phyloP scores from a whole-genome alignment of 2,888 invertebrate genomes.

The Monochamus alternatus region DNA sequence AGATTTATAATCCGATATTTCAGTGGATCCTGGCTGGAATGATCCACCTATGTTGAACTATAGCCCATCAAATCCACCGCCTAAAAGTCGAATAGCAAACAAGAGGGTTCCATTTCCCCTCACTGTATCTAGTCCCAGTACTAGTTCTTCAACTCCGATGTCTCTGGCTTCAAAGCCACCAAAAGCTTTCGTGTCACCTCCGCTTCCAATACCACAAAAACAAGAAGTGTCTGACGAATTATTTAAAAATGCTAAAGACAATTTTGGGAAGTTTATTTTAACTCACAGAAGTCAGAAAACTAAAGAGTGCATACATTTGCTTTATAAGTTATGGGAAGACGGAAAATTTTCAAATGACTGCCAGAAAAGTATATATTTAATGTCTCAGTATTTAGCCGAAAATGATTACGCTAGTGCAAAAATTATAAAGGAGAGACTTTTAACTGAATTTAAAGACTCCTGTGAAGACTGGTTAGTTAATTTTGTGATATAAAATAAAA shows the following conservation, averaged over 20 bases:
- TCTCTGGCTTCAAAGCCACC: conserved; percentile 11
- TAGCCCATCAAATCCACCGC: conserved; percentile 60
- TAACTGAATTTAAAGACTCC: conserved; percentile 22
- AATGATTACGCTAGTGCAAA: conserved; percentile 35
- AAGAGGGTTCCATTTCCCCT: conserved; percentile 63
- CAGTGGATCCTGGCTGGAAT: conserved; percentile 63
- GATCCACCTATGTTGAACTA: conserved; percentile 64
- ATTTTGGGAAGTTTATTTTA: conserved; percentile 32
- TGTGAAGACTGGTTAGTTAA: conserved; percentile 36
- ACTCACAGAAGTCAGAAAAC: conserved; percentile 1
- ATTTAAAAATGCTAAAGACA: conserved; percentile 35
- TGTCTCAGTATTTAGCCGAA: conserved; percentile 39
- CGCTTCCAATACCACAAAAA: conserved; percentile 10
- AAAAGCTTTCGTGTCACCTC: not conserved
- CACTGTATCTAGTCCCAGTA: conserved; percentile 29
- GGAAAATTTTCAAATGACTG: conserved; percentile 39
- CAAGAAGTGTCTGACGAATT: not conserved
- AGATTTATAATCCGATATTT: conserved; percentile 22
- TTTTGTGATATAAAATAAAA: conserved; percentile 30
- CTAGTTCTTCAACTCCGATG: conserved; percentile 22
- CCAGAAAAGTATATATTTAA: conserved; percentile 30
- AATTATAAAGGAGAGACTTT: conserved; percentile 28
- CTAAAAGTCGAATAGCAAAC: conserved; percentile 62
- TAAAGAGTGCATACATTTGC: conserved; percentile 34
- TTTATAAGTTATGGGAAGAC: conserved; percentile 40